Evolutionary conservation across 2,797 vertebrate genomes (phyloP), one percentile per base, ranked within the genome.

Genomic region (Chelidonichthys spinosus): DNA sequence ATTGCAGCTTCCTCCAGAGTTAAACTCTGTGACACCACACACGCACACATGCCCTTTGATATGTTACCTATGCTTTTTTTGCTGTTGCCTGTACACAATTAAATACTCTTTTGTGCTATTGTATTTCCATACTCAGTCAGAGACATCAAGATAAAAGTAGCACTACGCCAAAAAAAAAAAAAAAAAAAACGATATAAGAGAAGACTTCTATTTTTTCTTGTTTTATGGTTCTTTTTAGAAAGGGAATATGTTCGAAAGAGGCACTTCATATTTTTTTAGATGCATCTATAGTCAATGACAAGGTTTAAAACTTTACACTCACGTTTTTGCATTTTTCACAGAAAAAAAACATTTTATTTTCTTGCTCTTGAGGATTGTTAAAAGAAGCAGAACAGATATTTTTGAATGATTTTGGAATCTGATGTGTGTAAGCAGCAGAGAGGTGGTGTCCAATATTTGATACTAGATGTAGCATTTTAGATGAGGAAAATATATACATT

Each of bases 221-320:
- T 80, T 85, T 92, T 75, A 65, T 15, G 11, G 87, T 76, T 89
- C 82, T 86, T 87, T 86, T 85, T 64, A 87, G 69, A 87, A 90
- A 89, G 79, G 82, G 76, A 86, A 82, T 72, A 66, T 0, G 43
- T 69, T 87, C 58, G 83, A 77, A 71, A 84, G 62, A 91, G 82
- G 84, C 79, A 78, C 75, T 77, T 83, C 71, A 83, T 93, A 92
- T 94, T 92, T 94, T 94, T 94, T 90, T 94, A 92, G 76, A 77
- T 63, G 78, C 83, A 86, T 76, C 73, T 65, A 80, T 86, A 90
- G 83, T 86, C 74, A 71, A 84, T 79, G 75, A 85, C 79, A 81
- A 83, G 75, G 69, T 71, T 72, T 79, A 39, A 18, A 74, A 85
- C 91, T 90, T 90, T 85, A 92, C 79, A 81, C 61, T 63, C 55